Evolutionary conservation across 2,888 invertebrate species (phyloP), one percentile per base, ranked within the genome.

Genomic region (Cosmia trapezina): DNA sequence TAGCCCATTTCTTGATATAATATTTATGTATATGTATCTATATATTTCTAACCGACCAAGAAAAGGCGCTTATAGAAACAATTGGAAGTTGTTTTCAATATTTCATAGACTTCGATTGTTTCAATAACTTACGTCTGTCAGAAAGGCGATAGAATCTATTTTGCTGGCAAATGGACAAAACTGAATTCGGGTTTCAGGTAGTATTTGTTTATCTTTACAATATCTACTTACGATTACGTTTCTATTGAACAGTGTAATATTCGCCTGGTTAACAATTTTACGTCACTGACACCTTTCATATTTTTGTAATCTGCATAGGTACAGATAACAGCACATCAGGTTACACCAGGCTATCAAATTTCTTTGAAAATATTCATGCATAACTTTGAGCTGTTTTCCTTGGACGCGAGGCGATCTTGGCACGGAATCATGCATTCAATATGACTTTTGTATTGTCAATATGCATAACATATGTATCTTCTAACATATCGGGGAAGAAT

Each of bases 41-140:
- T 37, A 2, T 37, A 37, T 37, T 84, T 84, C 78, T 74, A 78
- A 66, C 70, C 57, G 68, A 84, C 84, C 82, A 86, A 82, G 77
- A 81, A 78, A 75, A 75, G 33, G 66, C 79, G 79, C 83, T 88
- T 83, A 80, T 74, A 59, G 78, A 78, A 88, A 83, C 85, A 81
- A 86, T 85, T 86, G 83, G 66, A 83, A 81, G 72, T 83, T 85
- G 84, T 87, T 87, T 89, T 87, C 90, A 90, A 92, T 92, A 92
- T 92, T 92, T 92, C 91, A 91, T 88, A 85, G 83, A 88, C 87
- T 89, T 86, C 84, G 84, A 89, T 89, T 87, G 91, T 87, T 86
- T 86, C 91, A 90, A 91, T 91, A 91, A 90, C 88, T 91, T 89
- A 90, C 86, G 90, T 84, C 90, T 91, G 92, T 91, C 92, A 91